Evolutionary conservation across 23 tunicate genomes (phyloP).

Genomic region (Clavelina lepadiformis): DNA sequence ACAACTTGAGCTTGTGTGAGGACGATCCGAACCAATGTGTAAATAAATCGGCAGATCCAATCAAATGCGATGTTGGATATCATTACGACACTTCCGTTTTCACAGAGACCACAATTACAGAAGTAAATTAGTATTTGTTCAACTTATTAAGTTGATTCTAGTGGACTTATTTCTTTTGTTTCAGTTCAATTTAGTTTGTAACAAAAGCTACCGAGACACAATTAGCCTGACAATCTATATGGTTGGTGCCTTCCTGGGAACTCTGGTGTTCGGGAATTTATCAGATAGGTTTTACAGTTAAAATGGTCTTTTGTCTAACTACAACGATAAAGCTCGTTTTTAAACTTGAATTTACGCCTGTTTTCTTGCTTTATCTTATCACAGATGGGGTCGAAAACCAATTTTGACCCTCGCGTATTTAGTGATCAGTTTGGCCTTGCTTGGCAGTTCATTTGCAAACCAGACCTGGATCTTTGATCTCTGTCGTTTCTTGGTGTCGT

Average conservation of each 20-base stretch:
- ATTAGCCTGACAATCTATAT: constrained; percentile 26
- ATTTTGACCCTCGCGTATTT: constrained; percentile 22
- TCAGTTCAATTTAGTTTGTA: constrained; percentile 43
- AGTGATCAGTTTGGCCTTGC: constrained; percentile 28
- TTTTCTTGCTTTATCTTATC: too few species aligned
- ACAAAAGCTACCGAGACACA: constrained; percentile 21
- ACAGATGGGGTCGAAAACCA: constrained; percentile 56
- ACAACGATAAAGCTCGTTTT: too few species aligned
- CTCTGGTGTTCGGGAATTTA: constrained; percentile 20
- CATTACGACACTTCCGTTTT: constrained; percentile 50
- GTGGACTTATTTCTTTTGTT: too few species aligned
- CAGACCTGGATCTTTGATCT: constrained; percentile 44
- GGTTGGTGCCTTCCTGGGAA: constrained; percentile 29
- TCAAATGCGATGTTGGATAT: constrained; percentile 30
- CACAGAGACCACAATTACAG: constrained; percentile 40
- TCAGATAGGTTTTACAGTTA: constrained; percentile 53
- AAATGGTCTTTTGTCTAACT: too few species aligned
- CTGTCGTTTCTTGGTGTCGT: constrained; percentile 41
- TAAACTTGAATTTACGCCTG: too few species aligned
- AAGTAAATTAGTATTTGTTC: constrained; percentile 15
- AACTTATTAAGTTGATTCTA: too few species aligned
- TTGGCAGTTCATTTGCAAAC: constrained; percentile 38
- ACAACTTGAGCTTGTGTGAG: constrained; percentile 24
- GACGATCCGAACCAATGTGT: background rate
- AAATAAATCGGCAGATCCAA: constrained; percentile 19